Evolutionary conservation across 2,797 vertebrate genomes (phyloP).

Genomic region (Geotria australis): DNA sequence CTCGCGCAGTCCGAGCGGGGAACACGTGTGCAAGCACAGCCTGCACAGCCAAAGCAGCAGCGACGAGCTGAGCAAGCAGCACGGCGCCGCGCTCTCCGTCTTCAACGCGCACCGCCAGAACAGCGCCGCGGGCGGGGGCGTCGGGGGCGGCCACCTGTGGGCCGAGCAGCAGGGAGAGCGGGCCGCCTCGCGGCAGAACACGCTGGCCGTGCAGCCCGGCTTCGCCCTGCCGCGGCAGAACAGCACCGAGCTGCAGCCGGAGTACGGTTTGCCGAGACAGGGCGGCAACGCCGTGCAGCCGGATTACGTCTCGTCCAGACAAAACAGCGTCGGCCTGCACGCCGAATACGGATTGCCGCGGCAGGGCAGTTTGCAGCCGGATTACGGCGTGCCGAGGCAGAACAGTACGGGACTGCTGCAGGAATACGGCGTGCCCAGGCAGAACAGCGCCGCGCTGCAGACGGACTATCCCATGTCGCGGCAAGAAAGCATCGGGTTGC

Average conservation of each 20-base stretch:
- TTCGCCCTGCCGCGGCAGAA: slow-evolving; percentile 52
- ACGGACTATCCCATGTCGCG: neutral
- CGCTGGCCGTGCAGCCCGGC: slow-evolving; percentile 44
- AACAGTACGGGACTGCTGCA: neutral
- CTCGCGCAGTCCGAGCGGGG: slow-evolving; percentile 92
- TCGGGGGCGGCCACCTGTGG: neutral
- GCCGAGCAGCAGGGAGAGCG: neutral
- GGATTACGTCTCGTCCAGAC: neutral
- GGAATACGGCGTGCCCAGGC: neutral
- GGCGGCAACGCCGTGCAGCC: neutral
- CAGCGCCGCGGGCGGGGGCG: neutral
- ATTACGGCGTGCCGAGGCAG: neutral
- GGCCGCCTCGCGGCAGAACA: slow-evolving; percentile 28
- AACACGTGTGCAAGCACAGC: slow-evolving; percentile 24
- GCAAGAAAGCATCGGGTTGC: neutral
- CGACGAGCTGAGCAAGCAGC: slow-evolving; percentile 15
- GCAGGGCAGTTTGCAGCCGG: neutral
- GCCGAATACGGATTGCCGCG: too few relatives aligned
- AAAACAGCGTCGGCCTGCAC: neutral
- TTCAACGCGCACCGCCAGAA: neutral
- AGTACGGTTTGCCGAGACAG: neutral
- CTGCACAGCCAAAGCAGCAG: slow-evolving; percentile 22
- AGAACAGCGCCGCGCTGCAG: neutral
- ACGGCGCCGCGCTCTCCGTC: neutral
- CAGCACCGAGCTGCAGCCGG: slow-evolving; percentile 48